phyloP scores from a whole-genome alignment of 2,797 vertebrate species.

The Cossypha niveicapilla region DNA sequence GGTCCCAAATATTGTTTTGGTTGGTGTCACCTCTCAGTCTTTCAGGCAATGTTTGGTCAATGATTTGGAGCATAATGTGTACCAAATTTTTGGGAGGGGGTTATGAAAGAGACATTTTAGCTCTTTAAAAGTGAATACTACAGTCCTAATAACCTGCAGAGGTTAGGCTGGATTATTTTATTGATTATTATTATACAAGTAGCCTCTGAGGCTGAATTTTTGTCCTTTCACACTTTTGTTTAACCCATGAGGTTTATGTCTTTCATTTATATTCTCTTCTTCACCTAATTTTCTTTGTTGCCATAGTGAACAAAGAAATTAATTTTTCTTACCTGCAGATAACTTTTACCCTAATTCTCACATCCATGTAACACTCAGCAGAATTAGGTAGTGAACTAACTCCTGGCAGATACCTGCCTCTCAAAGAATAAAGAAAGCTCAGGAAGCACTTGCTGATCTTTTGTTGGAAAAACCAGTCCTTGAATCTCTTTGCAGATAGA shows the following conservation, averaged over 20 bases:
- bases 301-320: background rate
- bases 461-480: background rate
- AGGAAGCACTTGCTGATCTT: background rate
- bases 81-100: background rate
- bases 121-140: background rate
- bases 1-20: background rate
- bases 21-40: background rate
- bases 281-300: background rate
- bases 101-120: background rate
- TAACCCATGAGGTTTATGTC: background rate
- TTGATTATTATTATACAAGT: background rate
- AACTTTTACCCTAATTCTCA: background rate
- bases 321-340: background rate
- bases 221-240: background rate
- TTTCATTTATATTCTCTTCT: background rate
- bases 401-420: background rate
- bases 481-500: background rate
- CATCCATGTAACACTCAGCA: background rate
- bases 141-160: background rate
- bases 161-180: background rate
- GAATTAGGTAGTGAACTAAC: background rate
- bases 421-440: background rate
- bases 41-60: background rate
- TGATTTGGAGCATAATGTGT: background rate
- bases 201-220: background rate